Evolutionary conservation across 2,888 invertebrate species (phyloP), one percentile per base, ranked within the genome.

Genomic region (Hanleya hanleyi): DNA sequence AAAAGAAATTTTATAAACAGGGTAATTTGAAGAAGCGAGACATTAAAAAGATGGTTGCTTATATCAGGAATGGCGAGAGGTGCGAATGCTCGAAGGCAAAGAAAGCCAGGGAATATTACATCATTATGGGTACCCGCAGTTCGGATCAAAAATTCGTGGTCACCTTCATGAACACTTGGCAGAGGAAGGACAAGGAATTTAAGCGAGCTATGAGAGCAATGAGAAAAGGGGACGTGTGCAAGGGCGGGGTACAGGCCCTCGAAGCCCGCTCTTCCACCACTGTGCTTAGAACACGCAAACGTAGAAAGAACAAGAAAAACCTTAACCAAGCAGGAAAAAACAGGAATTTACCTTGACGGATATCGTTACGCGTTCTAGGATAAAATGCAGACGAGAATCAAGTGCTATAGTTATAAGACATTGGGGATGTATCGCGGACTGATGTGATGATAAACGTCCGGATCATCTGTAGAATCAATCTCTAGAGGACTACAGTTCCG

Each of bases 71-170:
- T 26, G 77, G 75, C 0, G 73, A 69, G 5, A 15, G 37, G 36
- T 83, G 83, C 69, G 72, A 68, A 32, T 83, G 83, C 57, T 68
- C 73, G 12, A 57, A 68, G 33, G 69, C 77, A 47, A 74, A 80
- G 66, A 50, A 70, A 41, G 65, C 35, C n/a, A 74, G 76, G 64
- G 67, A 57, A 12, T 69, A 75, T 0, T 78, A 73, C 36, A 71
- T 83, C 6, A 57, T 81, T 35, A 82, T 83, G 80, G 83, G 83
- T n/a, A 69, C 66, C 69, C 79, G 74, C 37, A 67, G 37, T 2
- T 77, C 67, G 32, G 75, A 81, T 9, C 65, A 74, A 7, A 50
- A 32, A 33, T 72, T 77, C 49, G 51, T 74, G 41, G 32, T 83
- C 64, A 75, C 71, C 26, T 81, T 77, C 71, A 74, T 80, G 35